Evolutionary conservation across 2,888 invertebrate species (phyloP).

Genomic region (Dorcus parallelipipedus): DNA sequence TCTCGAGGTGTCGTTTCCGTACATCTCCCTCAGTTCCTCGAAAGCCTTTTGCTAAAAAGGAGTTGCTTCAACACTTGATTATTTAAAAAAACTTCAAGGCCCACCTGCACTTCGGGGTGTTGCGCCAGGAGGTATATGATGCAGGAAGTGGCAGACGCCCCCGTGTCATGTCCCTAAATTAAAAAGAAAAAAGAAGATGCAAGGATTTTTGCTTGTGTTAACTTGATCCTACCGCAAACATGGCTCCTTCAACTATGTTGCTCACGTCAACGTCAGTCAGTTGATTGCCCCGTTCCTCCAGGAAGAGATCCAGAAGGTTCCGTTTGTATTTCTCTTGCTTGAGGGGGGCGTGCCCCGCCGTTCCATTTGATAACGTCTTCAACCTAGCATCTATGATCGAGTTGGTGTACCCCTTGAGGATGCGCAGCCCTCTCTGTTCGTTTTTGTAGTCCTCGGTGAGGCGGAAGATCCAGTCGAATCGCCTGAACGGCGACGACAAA

Average conservation of each 20-base stretch:
- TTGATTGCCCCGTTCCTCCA: neutral
- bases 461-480: conserved; percentile 48
- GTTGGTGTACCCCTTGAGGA: conserved; percentile 55
- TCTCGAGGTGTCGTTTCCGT: conserved; percentile 30
- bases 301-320: too few species aligned
- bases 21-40: conserved; percentile 43
- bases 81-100: neutral
- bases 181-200: neutral
- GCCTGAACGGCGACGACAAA: conserved; percentile 46
- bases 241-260: conserved; percentile 71
- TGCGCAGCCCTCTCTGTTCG: conserved; percentile 50
- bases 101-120: conserved; percentile 46
- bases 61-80: neutral
- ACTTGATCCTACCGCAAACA: conserved; percentile 60
- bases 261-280: conserved; percentile 59
- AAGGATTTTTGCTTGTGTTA: neutral
- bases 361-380: conserved; percentile 36
- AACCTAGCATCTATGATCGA: conserved; percentile 54
- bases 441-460: conserved; percentile 58
- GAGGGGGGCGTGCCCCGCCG: too few species aligned
- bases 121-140: conserved; percentile 47
- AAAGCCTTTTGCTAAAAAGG: conserved; percentile 38
- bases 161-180: conserved; percentile 51
- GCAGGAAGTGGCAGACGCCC: conserved; percentile 49
- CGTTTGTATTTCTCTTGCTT: too few species aligned